Evolutionary conservation across 2,113 vertebrate species (phyloP), one percentile per base, ranked within the genome.

Genomic region (Xenopus borealis): DNA sequence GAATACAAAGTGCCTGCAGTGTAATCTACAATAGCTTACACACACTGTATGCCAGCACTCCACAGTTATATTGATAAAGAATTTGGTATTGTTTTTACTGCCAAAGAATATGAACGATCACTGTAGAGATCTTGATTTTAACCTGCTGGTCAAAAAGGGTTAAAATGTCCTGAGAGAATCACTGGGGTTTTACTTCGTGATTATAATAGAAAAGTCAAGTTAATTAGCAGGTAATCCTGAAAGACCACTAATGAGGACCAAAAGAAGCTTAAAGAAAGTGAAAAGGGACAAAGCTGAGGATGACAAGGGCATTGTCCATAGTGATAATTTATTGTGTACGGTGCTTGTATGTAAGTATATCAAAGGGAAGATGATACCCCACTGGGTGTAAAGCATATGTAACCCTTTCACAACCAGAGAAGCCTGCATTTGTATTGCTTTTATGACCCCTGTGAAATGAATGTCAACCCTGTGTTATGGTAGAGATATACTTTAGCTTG

Each of bases 321-420:
- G 92, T 98, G 96, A 98, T 95, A 98, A 98, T 99, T 96, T 95
- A 95, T 92, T 94, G 92, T 94, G 96, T 96, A 95, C 97, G 98
- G 95, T 95, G 95, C 93, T 95, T 58, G 46, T 67, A 61, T 18
- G 89, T 94, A 93, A 97, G 93, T 90, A 95, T 95, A 98, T 99
- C 95, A 99, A 98, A 99, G 93, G 85, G 80, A 93, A 80, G 91
- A 91, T 90, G 90, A 91, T 91, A 90, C 95, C 95, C 97, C 96
- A 94, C 88, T 94, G 97, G 96, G 96, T 98, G 96, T 94, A 98
- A 16, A 7, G 14, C 12, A 50, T 50, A 50, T 2, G 1, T 16
- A 55, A 55, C 53, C 17, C 53, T 55, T 55, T n/a, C 53, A 55
- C 7, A 55, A 7, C 12, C 17, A n/a, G 52, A 16, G 7, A 17